phyloP scores from a whole-genome alignment of 2,113 vertebrate species.

The Pavo muticus region DNA sequence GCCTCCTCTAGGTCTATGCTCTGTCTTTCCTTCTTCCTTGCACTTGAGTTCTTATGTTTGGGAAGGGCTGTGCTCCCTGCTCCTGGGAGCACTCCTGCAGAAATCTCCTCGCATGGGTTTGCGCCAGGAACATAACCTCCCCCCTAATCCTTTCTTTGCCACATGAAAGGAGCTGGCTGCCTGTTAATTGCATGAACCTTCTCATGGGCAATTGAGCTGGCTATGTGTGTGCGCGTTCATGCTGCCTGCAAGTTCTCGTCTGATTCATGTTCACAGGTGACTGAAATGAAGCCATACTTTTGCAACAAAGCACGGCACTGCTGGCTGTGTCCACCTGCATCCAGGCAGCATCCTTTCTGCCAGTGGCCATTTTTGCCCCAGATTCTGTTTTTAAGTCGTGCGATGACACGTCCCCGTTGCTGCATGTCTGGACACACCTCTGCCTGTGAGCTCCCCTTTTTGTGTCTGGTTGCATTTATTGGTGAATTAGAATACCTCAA shows the following conservation, averaged over 20 bases:
- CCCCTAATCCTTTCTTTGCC: background rate
- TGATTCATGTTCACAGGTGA: conserved; percentile 23
- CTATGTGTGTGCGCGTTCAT: background rate
- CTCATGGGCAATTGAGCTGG: conserved; percentile 56
- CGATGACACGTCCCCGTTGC: background rate
- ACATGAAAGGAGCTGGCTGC: conserved; percentile 25
- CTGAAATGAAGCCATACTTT: conserved; percentile 52
- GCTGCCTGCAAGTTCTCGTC: background rate
- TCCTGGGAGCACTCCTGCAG: background rate
- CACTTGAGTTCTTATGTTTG: background rate
- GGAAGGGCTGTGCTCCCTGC: background rate
- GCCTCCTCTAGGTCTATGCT: background rate
- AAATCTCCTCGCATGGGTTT: background rate
- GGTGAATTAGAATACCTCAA: conserved; percentile 33
- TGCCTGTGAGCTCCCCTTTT: background rate
- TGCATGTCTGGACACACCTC: background rate
- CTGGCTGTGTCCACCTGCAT: conserved; percentile 12
- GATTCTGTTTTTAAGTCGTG: background rate
- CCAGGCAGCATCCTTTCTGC: background rate
- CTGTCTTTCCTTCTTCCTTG: background rate
- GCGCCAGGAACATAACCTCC: background rate
- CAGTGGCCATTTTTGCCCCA: background rate
- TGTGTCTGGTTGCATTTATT: background rate
- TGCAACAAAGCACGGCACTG: background rate
- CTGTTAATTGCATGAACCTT: conserved; percentile 56